Base-by-base conservation (phyloP, 2,797 vertebrate species). In the Prunella strophiata region DNA sequence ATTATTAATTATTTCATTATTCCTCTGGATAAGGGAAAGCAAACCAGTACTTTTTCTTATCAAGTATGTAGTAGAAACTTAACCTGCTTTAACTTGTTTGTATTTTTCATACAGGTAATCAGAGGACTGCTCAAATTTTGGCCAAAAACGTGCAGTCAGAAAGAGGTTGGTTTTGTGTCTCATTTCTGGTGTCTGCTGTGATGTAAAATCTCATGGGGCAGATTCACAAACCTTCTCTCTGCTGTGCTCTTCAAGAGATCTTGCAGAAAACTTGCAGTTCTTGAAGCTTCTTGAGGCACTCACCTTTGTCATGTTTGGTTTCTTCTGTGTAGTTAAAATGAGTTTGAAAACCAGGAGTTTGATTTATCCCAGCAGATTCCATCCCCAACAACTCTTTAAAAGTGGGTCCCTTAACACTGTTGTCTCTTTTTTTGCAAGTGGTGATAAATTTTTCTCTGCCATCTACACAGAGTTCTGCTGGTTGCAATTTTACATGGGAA, bases 121-220 rank as follows among this genome's bases (percentile, higher is more conserved):
- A 98, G 99, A 91, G 99, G 99, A 91, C 97, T 99, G 96, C 98
- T 99, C 82, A 99, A 99, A 98, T 99, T 99, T 95, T 99, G 99
- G 99, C 99, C 99, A 58, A 99, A 99, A 98, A 99, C 99, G 9
- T 99, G 99, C 97, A 99, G 99, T 97, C 99, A 99, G 97, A 99
- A 99, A 98, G 99, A 99, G 99, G 99, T 99, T 97, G 78, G 97
- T 96, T 85, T 93, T 85, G 45, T 89, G 81, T 86, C 65, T 89
- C 27, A 3, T 57, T 43, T 65, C n/a, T 79, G 26, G 30, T 52
- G 48, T 74, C 34, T 74, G 38, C 84, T 94, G 47, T 34, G n/a
- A 34, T 52, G 45, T 48, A n/a, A 10, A 36, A 25, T 11, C 16
- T 42, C 1, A 0, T 2, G 16, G 30, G 54, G 34, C 47, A 38